These are phyloP conservation scores for Stomatorhinus ivindoensis DNA, from an alignment of 2,113 vertebrate genomes.

Conservation along the genomic window DNA sequence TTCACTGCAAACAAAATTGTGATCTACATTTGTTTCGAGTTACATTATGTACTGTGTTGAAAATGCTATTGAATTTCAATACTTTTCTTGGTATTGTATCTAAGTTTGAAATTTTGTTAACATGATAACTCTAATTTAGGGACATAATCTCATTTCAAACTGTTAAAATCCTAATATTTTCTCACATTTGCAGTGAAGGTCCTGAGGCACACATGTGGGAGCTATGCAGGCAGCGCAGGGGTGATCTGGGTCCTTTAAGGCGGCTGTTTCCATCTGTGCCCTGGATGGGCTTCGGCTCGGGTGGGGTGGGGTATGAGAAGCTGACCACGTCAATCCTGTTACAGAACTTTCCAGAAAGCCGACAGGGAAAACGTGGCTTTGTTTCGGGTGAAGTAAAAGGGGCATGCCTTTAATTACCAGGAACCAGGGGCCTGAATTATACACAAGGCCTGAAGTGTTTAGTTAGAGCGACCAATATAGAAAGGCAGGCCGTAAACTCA, in stretches of 20 bases:
- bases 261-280: neutral
- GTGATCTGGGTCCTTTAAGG: neutral
- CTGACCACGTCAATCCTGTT: conserved; percentile 4
- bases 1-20: too few relatives aligned
- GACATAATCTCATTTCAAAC: neutral
- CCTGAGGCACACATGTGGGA: neutral
- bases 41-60: too few relatives aligned
- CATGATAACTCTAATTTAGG: neutral
- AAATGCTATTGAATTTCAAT: too few relatives aligned
- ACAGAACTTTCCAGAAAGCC: conserved; percentile 10
- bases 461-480: conserved; percentile 18
- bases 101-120: too few relatives aligned
- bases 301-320: neutral
- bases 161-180: neutral
- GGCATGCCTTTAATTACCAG: conserved; percentile 20
- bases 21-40: too few relatives aligned
- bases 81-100: too few relatives aligned
- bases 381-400: conserved; percentile 9
- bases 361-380: conserved; percentile 12
- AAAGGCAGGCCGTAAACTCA: conserved; percentile 7
- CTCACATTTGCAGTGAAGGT: neutral
- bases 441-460: conserved; percentile 7
- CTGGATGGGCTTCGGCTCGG: neutral
- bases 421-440: conserved; percentile 19
- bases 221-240: neutral